phyloP scores from a whole-genome alignment of 2,888 invertebrate species.

The Ophion slaviceki region DNA sequence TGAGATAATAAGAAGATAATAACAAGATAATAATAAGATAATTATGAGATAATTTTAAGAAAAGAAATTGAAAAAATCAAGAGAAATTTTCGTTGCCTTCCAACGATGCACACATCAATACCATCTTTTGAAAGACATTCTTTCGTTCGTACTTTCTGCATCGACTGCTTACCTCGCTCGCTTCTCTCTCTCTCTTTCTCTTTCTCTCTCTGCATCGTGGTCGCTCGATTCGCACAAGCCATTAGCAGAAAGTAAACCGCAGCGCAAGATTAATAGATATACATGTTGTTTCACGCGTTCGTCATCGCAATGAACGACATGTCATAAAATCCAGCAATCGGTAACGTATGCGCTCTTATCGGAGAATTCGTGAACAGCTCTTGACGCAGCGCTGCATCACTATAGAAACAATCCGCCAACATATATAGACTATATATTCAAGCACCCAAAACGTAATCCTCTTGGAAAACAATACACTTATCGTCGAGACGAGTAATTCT shows the following conservation, averaged over 20 bases:
- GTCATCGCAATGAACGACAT: neutral
- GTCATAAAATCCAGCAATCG: constrained; percentile 34
- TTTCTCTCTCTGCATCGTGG: too few species aligned
- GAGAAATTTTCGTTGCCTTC: too few species aligned
- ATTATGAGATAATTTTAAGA: too few species aligned
- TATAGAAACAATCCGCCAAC: neutral
- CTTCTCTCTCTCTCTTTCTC: too few species aligned
- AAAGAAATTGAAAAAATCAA: too few species aligned
- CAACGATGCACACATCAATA: too few species aligned
- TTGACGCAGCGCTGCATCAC: neutral
- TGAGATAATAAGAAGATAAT: too few species aligned
- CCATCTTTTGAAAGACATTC: neutral
- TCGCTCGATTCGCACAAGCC: constrained; percentile 16
- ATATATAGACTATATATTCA: neutral
- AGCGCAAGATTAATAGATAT: neutral
- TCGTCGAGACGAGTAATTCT: neutral
- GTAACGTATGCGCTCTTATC: constrained; percentile 26
- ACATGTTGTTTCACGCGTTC: constrained; percentile 1
- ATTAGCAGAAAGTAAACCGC: constrained; percentile 8
- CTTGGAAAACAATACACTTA: neutral
- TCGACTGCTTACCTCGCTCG: too few species aligned
- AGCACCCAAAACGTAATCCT: neutral
- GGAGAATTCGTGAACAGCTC: neutral
- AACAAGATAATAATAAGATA: too few species aligned
- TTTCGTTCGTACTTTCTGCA: neutral